phyloP scores from a whole-genome alignment of 2,113 vertebrate species.

The Nyctibius bracteatus region DNA sequence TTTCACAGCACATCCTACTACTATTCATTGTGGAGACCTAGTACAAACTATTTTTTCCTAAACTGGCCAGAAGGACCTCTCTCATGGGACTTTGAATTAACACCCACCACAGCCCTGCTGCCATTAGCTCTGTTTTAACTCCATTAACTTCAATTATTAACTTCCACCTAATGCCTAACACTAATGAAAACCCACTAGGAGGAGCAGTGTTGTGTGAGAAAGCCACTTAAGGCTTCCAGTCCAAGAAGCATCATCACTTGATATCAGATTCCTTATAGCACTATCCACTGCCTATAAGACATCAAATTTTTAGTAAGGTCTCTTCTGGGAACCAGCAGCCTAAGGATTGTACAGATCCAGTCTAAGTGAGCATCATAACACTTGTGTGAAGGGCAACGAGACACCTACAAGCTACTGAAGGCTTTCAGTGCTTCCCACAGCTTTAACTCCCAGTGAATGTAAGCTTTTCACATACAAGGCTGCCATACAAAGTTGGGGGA shows the following conservation, averaged over 20 bases:
- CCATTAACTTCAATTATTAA: not conserved
- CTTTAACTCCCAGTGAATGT: not conserved
- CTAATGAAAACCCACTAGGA: not conserved
- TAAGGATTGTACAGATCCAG: not conserved
- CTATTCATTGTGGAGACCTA: not conserved
- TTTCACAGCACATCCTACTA: not conserved
- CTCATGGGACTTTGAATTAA: not conserved
- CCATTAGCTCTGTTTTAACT: not conserved
- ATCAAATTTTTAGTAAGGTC: not conserved
- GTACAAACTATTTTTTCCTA: not conserved
- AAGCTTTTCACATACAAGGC: not conserved
- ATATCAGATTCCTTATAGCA: accelerated
- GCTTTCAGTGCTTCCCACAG: not conserved
- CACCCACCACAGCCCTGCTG: not conserved
- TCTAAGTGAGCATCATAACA: not conserved
- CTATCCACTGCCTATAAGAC: not conserved
- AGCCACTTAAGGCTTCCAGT: not conserved
- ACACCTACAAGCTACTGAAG: not conserved
- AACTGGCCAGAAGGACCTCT: not conserved
- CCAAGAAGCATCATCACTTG: not conserved
- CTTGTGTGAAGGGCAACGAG: not conserved
- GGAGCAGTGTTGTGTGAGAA: not conserved
- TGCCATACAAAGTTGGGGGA: not conserved
- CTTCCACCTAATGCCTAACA: not conserved
- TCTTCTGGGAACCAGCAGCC: not conserved